phyloP scores from a whole-genome alignment of 2,113 vertebrate genomes.

The Alligator mississippiensis region DNA sequence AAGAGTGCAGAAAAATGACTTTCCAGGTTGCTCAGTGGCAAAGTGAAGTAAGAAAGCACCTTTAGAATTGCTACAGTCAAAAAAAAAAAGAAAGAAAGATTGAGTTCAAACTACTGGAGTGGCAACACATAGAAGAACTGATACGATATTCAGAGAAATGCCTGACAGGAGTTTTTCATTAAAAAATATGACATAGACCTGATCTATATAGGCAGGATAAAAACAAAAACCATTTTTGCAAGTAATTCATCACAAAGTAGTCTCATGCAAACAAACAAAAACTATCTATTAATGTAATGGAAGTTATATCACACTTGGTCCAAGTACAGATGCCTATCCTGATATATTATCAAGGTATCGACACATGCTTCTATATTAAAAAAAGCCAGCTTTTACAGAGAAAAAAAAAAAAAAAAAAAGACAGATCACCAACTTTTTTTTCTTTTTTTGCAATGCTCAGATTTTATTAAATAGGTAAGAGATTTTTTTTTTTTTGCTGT shows the following conservation, averaged over 20 bases:
- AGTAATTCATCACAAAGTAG: not conserved
- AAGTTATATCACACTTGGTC: not conserved
- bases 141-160: not conserved
- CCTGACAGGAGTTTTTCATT: not conserved
- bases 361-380: not conserved
- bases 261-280: not conserved
- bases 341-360: not conserved
- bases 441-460: not conserved
- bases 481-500: no score
- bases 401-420: not conserved
- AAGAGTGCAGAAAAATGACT: constrained; percentile 1
- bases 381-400: not conserved
- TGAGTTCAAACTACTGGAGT: not conserved
- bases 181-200: constrained; percentile 6
- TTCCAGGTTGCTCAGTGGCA: not conserved
- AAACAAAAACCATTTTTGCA: not conserved
- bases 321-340: not conserved
- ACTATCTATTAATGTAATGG: not conserved
- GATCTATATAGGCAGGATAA: not conserved
- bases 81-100: constrained; percentile 1
- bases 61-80: not conserved
- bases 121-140: not conserved
- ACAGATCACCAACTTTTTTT: not conserved
- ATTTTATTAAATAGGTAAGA: not conserved
- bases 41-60: not conserved